Evolutionary conservation across 64 coral and sea anemone species (phyloP).

Genomic region (Montipora efflorescens): DNA sequence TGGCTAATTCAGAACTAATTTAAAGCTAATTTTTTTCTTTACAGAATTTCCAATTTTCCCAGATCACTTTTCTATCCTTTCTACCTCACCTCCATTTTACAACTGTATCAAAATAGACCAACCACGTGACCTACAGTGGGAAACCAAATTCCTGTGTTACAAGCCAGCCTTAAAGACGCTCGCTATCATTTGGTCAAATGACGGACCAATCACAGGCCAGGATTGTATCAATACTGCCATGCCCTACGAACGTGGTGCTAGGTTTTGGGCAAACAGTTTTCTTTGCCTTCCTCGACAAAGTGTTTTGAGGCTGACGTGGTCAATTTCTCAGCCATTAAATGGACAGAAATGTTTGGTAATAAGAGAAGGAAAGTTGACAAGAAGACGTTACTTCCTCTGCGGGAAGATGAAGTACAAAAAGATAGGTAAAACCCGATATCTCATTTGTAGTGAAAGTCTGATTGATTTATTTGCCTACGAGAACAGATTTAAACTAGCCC

Average conservation of each 20-base stretch:
- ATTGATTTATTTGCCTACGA: too few relatives aligned
- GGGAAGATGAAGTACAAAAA: constrained; percentile 16
- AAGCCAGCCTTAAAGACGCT: constrained; percentile 12
- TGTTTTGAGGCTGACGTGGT: constrained; percentile 9
- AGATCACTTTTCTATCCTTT: constrained; percentile 14
- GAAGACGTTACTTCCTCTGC: constrained; percentile 5
- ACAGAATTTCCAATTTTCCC: constrained; percentile 35
- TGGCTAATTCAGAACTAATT: neutral
- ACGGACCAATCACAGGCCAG: constrained; percentile 9
- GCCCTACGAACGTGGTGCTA: constrained; percentile 1
- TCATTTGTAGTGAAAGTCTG: neutral
- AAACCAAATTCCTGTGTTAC: constrained; percentile 14
- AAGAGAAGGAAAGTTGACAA: neutral
- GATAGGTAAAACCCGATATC: neutral
- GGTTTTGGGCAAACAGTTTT: constrained; percentile 12
- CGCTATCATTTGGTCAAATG: neutral
- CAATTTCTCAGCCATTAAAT: neutral
- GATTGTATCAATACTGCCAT: constrained; percentile 21
- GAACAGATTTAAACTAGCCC: too few relatives aligned
- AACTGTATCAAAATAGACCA: constrained; percentile 2
- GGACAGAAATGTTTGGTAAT: neutral
- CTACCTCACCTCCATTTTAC: neutral
- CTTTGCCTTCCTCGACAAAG: constrained; percentile 7
- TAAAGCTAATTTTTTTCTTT: neutral
- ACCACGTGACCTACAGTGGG: constrained; percentile 15